These are phyloP conservation scores for Endomychus coccineus DNA, from an alignment of 2,888 invertebrate species.

Conservation along the genomic window DNA sequence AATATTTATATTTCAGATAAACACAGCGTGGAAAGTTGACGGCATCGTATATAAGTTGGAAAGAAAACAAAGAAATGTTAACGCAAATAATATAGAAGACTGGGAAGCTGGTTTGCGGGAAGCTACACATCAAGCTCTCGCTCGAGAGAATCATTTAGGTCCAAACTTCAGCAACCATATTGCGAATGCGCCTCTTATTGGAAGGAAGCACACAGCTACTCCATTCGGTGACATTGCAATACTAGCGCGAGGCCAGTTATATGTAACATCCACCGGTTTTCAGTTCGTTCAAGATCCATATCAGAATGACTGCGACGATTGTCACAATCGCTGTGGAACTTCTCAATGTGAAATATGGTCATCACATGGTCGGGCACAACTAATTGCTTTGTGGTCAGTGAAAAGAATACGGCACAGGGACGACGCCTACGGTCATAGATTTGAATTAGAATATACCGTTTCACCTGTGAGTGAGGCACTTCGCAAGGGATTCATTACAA, in stretches of 20 bases:
- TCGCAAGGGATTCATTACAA: conserved; percentile 29
- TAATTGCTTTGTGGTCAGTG: conserved; percentile 62
- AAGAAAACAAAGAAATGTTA: neutral
- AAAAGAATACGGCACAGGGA: conserved; percentile 61
- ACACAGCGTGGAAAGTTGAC: neutral
- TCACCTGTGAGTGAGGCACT: conserved; percentile 47
- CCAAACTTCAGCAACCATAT: conserved; percentile 41
- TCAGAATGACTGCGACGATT: conserved; percentile 46
- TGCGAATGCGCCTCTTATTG: conserved; percentile 33
- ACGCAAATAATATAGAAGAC: conserved; percentile 20
- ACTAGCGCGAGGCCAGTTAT: conserved; percentile 56
- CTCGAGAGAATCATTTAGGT: conserved; percentile 50
- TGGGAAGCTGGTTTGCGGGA: conserved; percentile 65
- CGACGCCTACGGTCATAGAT: conserved; percentile 45
- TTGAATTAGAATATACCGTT: conserved; percentile 62
- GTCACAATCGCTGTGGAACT: conserved; percentile 31
- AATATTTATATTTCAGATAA: neutral
- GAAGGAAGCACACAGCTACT: conserved; percentile 40
- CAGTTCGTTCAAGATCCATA: conserved; percentile 47
- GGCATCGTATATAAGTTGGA: too few species aligned
- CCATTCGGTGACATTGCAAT: conserved; percentile 58
- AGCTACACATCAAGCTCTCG: conserved; percentile 58
- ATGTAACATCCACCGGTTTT: conserved; percentile 47
- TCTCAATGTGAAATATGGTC: conserved; percentile 23
- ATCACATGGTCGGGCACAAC: conserved; percentile 34